These are phyloP conservation scores for Scolopax mira DNA, from an alignment of 2,113 vertebrate species.

Conservation along the genomic window DNA sequence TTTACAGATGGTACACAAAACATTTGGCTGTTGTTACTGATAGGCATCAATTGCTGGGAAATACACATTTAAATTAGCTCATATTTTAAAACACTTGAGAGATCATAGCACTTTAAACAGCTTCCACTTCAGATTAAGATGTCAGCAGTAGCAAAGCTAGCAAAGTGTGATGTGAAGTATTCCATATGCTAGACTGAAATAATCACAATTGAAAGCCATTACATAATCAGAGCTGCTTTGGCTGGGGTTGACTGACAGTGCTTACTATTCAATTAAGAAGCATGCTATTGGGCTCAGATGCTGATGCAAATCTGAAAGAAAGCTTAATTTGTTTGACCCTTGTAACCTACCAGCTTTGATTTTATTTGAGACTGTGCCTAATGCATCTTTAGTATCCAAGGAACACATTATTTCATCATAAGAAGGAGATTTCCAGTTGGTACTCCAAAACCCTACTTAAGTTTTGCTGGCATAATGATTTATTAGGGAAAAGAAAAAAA, in stretches of 20 bases:
- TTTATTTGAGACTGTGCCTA: conserved; percentile 67
- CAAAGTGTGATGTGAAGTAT: conserved; percentile 70
- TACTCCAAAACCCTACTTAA: conserved; percentile 41
- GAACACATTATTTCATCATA: conserved; percentile 40
- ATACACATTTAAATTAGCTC: conserved; percentile 67
- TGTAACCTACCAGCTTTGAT: conserved; percentile 56
- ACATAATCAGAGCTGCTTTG: conserved; percentile 57
- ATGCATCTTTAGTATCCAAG: conserved; percentile 50
- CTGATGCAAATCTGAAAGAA: conserved; percentile 62
- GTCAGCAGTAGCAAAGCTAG: conserved; percentile 65
- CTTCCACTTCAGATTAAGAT: conserved; percentile 74
- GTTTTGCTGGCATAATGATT: conserved; percentile 55
- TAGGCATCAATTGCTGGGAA: conserved; percentile 53
- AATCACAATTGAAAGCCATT: conserved; percentile 68
- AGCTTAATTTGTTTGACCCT: conserved; percentile 70
- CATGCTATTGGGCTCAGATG: conserved; percentile 54
- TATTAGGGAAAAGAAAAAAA: conserved; percentile 8
- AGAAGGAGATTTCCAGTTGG: conserved; percentile 33
- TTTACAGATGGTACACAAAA: not conserved
- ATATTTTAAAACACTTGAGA: conserved; percentile 69
- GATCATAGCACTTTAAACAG: conserved; percentile 66
- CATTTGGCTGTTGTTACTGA: conserved; percentile 8
- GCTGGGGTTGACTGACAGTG: conserved; percentile 48
- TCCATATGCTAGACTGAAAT: conserved; percentile 66
- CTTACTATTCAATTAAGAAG: conserved; percentile 72